phyloP scores from a whole-genome alignment of 2,888 invertebrate genomes.

The Melieria omissa region DNA sequence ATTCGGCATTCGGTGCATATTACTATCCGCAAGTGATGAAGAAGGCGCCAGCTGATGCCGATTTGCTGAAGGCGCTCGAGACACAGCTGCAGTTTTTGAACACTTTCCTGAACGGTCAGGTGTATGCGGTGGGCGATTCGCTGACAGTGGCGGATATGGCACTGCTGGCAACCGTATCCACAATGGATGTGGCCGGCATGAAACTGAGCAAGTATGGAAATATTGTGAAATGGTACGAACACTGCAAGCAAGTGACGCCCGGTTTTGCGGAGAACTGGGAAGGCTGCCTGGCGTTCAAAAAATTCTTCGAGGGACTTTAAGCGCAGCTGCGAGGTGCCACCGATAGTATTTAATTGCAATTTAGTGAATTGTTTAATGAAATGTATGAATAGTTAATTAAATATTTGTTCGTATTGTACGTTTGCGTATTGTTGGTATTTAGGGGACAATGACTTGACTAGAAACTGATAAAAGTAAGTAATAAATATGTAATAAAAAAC shows the following conservation, averaged over 20 bases:
- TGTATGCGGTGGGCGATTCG: constrained; percentile 75
- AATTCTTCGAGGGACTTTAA: constrained; percentile 52
- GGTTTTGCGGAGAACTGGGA: constrained; percentile 73
- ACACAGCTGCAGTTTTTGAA: constrained; percentile 76
- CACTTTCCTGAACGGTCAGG: constrained; percentile 74
- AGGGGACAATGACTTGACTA: no score
- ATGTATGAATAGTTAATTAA: no score
- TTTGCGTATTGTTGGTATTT: no score
- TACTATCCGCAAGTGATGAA: constrained; percentile 73
- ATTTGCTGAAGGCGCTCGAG: constrained; percentile 74
- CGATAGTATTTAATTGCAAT: no score
- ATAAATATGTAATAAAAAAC: no score
- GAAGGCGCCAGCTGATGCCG: constrained; percentile 72
- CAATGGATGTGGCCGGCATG: constrained; percentile 72
- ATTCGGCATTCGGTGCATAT: constrained; percentile 74
- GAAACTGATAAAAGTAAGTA: no score
- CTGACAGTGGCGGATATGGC: constrained; percentile 79
- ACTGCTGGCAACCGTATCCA: constrained; percentile 71
- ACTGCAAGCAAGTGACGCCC: constrained; percentile 70
- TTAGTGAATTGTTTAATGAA: no score
- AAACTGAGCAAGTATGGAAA: constrained; percentile 78
- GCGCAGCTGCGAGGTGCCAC: not conserved
- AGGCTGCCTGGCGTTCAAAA: constrained; percentile 71
- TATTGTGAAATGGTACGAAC: constrained; percentile 73
- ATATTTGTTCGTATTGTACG: no score